phyloP scores from a whole-genome alignment of 2,113 vertebrate genomes.

The Oceanodroma tethys region DNA sequence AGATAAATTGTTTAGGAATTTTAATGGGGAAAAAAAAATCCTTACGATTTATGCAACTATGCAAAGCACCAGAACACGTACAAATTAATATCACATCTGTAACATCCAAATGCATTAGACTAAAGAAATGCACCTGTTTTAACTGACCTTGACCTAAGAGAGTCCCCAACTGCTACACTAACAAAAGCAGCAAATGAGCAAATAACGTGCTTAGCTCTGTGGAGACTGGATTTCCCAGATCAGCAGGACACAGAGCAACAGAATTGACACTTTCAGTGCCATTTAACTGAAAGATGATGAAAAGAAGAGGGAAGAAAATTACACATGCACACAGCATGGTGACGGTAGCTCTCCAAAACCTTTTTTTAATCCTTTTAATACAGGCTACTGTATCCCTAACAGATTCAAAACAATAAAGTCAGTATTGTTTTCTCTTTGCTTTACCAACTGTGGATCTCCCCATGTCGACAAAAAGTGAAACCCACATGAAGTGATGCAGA shows the following conservation, averaged over 20 bases:
- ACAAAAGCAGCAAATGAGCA: background rate
- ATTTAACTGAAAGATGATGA: background rate
- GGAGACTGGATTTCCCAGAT: background rate
- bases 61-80: background rate
- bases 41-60: background rate
- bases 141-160: background rate
- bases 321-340: fast-evolving
- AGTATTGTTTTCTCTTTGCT: background rate
- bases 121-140: background rate
- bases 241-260: background rate
- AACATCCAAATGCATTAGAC: background rate
- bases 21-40: background rate
- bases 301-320: fast-evolving
- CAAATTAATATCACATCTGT: fast-evolving
- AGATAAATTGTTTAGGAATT: background rate
- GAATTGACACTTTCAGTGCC: background rate
- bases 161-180: background rate
- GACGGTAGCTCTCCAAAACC: background rate
- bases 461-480: background rate
- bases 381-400: background rate
- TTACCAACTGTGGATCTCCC: background rate
- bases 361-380: background rate
- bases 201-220: background rate
- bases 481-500: background rate
- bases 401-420: background rate